Conservation (phyloP, 2,888 invertebrate genomes). For the Rotaria magnacalcarata region DNA sequence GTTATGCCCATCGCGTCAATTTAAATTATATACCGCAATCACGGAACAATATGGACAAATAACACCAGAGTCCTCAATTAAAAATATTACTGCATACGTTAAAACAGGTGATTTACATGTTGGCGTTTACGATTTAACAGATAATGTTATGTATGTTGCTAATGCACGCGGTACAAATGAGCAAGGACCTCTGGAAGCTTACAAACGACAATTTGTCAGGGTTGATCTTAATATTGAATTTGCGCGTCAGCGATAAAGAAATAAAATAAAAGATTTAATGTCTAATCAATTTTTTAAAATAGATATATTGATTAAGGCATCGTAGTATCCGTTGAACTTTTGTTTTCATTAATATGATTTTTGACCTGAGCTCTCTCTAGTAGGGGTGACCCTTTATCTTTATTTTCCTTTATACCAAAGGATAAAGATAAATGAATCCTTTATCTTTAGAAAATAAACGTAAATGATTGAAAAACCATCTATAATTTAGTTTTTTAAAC, state of each 20-base stretch:
- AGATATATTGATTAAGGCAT: no score
- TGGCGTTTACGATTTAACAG: constrained; percentile 44
- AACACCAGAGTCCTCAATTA: constrained; percentile 40
- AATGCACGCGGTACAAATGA: constrained; percentile 43
- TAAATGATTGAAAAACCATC: no score
- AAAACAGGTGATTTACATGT: constrained; percentile 41
- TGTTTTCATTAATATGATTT: no score
- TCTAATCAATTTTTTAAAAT: no score
- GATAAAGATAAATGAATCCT: no score
- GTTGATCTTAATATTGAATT: constrained; percentile 35
- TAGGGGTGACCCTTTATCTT: no score
- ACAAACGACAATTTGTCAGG: constrained; percentile 38
- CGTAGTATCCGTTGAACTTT: no score
- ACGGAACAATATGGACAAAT: constrained; percentile 41
- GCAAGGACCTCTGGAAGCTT: constrained; percentile 43
- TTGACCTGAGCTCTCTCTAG: no score
- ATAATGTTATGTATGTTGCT: constrained; percentile 43
- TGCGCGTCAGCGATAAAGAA: not conserved
- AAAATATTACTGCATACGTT: constrained; percentile 41
- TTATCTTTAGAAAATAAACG: no score
- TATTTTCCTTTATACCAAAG: no score
- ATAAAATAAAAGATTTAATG: not conserved
- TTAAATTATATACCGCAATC: constrained; percentile 27
- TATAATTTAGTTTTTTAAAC: no score
- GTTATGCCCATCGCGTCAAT: constrained; percentile 38